phyloP scores from a whole-genome alignment of 2,888 invertebrate genomes.

The Sinhomidia bicolor region DNA sequence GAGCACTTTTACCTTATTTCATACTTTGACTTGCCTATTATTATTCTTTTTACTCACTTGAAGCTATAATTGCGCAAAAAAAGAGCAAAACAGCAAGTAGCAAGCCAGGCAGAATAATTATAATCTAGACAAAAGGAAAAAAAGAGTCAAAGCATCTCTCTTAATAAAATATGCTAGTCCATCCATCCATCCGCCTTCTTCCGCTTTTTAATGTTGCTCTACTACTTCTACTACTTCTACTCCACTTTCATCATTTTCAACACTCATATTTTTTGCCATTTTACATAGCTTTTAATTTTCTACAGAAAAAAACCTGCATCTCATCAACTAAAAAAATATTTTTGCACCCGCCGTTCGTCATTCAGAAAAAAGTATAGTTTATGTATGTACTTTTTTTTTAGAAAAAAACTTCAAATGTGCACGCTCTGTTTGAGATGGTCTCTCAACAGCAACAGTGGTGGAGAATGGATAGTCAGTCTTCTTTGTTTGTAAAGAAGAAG shows the following conservation, averaged over 20 bases:
- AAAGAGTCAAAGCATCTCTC: neutral
- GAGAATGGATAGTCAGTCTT: neutral
- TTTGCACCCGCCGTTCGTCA: too few species aligned
- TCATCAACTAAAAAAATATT: too few species aligned
- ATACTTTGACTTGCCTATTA: neutral
- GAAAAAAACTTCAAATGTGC: neutral
- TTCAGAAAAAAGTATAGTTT: too few species aligned
- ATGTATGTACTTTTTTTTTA: too few species aligned
- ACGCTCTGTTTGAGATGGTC: neutral
- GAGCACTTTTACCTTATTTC: neutral
- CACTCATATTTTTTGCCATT: too few species aligned
- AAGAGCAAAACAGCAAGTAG: neutral
- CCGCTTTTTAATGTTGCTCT: too few species aligned
- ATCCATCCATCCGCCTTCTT: too few species aligned
- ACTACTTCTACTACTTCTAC: too few species aligned
- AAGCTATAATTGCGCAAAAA: slow-evolving; percentile 18
- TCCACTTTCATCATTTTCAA: too few species aligned
- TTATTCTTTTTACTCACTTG: neutral
- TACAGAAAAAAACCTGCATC: too few species aligned
- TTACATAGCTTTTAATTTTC: too few species aligned
- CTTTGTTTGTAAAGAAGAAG: neutral
- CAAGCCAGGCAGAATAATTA: slow-evolving; percentile 18
- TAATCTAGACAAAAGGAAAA: neutral
- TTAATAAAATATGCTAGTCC: too few species aligned
- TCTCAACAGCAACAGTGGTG: neutral